These are phyloP conservation scores for Neolamprologus ventralis DNA, from an alignment of 2,113 vertebrate species.

Conservation along the genomic window DNA sequence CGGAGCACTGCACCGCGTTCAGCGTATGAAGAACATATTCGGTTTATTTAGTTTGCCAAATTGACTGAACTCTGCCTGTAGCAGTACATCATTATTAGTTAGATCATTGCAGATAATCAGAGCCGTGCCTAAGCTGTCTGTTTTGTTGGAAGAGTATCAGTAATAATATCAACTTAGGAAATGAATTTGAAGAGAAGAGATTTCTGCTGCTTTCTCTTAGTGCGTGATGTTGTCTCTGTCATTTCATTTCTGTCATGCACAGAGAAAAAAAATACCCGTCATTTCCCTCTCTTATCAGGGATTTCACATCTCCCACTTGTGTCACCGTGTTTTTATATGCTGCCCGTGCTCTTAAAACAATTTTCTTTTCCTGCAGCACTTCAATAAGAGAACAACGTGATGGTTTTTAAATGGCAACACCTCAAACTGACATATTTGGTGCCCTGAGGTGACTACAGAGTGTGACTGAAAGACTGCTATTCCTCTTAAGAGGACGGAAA, in stretches of 20 bases:
- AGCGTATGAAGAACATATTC: neutral
- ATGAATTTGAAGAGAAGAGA: neutral
- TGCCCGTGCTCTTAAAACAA: neutral
- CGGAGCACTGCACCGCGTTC: neutral
- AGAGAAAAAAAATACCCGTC: neutral
- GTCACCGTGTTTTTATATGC: constrained; percentile 25
- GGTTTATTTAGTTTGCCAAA: neutral
- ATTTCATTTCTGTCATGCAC: neutral
- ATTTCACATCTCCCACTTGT: constrained; percentile 8
- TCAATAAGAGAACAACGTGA: constrained; percentile 19
- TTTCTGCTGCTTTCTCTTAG: neutral
- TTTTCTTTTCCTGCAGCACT: constrained; percentile 22
- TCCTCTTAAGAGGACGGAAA: constrained; percentile 51
- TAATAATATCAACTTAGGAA: neutral
- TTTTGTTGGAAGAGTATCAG: neutral
- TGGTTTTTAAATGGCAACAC: constrained; percentile 52
- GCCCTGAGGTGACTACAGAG: constrained; percentile 34
- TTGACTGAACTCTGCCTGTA: neutral
- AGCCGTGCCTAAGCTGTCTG: neutral
- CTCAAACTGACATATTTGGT: constrained; percentile 22
- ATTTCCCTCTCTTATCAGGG: neutral
- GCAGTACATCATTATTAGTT: neutral
- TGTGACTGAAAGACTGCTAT: constrained; percentile 48
- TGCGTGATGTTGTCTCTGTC: neutral
- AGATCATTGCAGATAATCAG: neutral